Percentiles rank a stretch among this genome's conserved stretches.
These are phyloP conservation scores for Trachythela sp. DNA, from an alignment of 64 coral and sea anemone genomes.

Conservation along the genomic window DNA sequence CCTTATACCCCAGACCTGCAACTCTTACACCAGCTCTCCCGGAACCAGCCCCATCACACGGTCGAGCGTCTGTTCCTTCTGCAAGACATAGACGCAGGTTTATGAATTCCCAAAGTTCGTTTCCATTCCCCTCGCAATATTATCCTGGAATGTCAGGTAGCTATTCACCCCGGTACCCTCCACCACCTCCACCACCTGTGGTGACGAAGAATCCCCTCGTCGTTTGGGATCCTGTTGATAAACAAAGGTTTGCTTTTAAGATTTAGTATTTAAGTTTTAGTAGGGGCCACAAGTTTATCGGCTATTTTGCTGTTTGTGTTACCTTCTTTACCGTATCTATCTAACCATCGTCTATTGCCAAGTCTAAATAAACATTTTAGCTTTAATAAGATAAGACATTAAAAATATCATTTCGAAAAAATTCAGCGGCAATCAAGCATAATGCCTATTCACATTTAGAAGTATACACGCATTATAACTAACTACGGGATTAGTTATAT, in stretches of 20 bases:
- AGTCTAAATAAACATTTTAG: too few relatives aligned
- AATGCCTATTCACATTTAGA: too few relatives aligned
- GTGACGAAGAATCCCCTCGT: conserved; percentile 87
- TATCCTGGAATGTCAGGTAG: conserved; percentile 33
- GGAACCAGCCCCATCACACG: conserved; percentile 81
- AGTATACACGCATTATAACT: too few relatives aligned
- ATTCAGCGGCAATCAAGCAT: too few relatives aligned
- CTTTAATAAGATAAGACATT: too few relatives aligned
- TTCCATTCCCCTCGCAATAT: conserved; percentile 47
- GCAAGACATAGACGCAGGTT: conserved; percentile 72
- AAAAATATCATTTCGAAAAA: too few relatives aligned
- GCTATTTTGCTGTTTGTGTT: too few relatives aligned
- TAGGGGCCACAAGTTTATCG: too few relatives aligned
- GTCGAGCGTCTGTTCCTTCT: conserved; percentile 86
- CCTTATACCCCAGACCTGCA: conserved; percentile 42
- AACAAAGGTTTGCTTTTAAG: conserved; percentile 57
- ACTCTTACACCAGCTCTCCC: conserved; percentile 72
- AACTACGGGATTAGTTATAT: too few relatives aligned
- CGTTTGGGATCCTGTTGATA: conserved; percentile 89
- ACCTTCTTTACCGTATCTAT: too few relatives aligned
- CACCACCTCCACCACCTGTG: conserved; percentile 65
- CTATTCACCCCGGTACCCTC: conserved; percentile 57
- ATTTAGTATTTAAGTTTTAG: not conserved
- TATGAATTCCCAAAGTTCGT: conserved; percentile 39
- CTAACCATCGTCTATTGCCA: too few relatives aligned